phyloP scores from a whole-genome alignment of 92 coral and sea anemone species.

The Nematostella vectensis region DNA sequence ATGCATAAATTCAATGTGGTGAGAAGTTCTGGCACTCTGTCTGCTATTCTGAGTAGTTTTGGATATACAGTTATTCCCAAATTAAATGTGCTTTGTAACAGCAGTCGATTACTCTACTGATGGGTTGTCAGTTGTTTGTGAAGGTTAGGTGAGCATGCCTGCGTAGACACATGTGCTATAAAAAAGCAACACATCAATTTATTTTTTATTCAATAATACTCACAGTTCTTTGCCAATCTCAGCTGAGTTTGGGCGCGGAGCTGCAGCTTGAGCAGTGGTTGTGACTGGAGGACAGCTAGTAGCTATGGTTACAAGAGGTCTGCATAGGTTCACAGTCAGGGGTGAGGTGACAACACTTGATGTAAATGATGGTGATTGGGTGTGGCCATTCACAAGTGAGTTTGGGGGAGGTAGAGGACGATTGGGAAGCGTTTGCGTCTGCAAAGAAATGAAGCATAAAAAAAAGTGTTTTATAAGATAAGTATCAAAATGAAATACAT shows the following conservation, averaged over 20 bases:
- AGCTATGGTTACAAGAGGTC: not conserved
- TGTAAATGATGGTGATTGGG: not conserved
- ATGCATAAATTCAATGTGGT: not conserved
- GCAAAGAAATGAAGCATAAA: no score
- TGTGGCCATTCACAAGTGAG: not conserved
- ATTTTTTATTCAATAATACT: no score
- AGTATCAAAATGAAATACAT: no score
- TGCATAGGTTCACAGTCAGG: not conserved
- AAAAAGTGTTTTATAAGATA: no score
- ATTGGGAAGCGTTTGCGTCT: no score
- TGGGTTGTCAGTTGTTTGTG: no score
- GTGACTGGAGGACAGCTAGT: not conserved
- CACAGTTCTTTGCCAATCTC: constrained; percentile 77
- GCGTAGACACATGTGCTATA: no score
- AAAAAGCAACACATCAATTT: no score
- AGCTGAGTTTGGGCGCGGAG: constrained; percentile 65
- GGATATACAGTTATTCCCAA: not conserved
- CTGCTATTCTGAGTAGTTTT: not conserved
- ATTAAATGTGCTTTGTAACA: no score
- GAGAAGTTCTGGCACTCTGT: not conserved
- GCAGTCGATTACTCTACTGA: no score
- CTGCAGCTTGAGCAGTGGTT: constrained; percentile 5
- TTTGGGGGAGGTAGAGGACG: no score
- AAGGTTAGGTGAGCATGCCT: no score
- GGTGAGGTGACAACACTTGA: not conserved